phyloP scores from a whole-genome alignment of 64 coral and sea anemone genomes.

The Porites lutea region DNA sequence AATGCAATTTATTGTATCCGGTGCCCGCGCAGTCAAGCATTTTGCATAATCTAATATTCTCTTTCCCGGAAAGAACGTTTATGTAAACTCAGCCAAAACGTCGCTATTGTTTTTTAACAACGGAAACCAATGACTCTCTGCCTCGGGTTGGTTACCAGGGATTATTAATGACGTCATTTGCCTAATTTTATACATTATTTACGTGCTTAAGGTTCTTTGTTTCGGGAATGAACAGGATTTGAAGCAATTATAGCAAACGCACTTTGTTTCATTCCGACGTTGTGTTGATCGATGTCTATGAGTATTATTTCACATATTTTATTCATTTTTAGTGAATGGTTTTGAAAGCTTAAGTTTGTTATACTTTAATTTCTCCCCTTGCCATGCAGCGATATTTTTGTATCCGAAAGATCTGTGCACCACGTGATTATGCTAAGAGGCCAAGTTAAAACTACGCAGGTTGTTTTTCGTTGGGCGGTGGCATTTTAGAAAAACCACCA shows the following conservation, averaged over 20 bases:
- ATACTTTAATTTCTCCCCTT: no score
- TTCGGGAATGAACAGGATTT: background rate
- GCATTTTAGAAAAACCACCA: no score
- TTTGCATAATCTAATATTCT: background rate
- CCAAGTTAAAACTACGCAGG: no score
- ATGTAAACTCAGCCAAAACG: constrained; percentile 8
- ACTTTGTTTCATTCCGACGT: constrained; percentile 20
- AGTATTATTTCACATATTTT: background rate
- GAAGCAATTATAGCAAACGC: background rate
- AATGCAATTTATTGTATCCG: constrained; percentile 49
- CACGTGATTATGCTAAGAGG: no score
- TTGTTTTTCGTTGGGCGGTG: no score
- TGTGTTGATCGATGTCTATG: background rate
- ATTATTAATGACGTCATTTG: constrained; percentile 12
- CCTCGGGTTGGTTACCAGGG: constrained; percentile 51
- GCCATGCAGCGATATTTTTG: no score
- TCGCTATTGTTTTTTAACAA: background rate
- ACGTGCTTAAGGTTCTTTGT: constrained; percentile 11
- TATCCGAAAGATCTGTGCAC: no score
- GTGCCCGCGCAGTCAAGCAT: background rate
- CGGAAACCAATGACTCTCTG: background rate
- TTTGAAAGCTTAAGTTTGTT: background rate
- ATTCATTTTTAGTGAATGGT: background rate
- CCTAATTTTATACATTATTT: constrained; percentile 43
- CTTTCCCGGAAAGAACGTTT: constrained; percentile 27